A percentile compares a stretch with the other conserved stretches of the same genome.
Conservation (phyloP, 2,888 invertebrate genomes). For the Caradrina kadenii region DNA sequence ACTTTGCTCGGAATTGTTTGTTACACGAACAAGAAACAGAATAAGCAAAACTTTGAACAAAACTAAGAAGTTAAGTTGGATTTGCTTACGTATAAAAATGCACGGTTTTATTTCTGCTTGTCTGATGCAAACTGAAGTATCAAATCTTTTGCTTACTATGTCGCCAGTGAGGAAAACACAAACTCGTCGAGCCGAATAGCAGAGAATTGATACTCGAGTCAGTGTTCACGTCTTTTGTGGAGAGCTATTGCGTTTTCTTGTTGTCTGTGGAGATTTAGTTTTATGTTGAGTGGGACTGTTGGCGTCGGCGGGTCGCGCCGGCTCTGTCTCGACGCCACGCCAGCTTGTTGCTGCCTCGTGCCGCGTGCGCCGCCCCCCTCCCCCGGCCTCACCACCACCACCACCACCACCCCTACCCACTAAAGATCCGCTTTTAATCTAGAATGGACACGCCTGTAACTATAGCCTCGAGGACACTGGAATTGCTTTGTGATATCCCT, state of each 20-base stretch:
- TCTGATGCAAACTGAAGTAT: conserved; percentile 29
- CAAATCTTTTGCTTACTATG: conserved; percentile 47
- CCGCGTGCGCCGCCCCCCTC: conserved; percentile 57
- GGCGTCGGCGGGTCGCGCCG: conserved; percentile 85
- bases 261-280: conserved; percentile 81
- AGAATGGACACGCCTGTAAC: conserved; percentile 62
- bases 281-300: conserved; percentile 84
- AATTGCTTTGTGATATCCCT: conserved; percentile 52
- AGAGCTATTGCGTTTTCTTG: conserved; percentile 79
- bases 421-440: conserved; percentile 69
- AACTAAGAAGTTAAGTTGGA: conserved; percentile 20
- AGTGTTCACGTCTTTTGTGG: conserved; percentile 73
- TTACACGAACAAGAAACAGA: conserved; percentile 17
- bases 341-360: conserved; percentile 75
- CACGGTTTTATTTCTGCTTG: conserved; percentile 31
- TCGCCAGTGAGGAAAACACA: conserved; percentile 56
- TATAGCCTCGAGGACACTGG: conserved; percentile 45
- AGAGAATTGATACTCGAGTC: conserved; percentile 72
- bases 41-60: conserved; percentile 28
- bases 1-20: conserved; percentile 13
- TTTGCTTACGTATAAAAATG: conserved; percentile 30
- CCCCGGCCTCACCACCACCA: conserved; percentile 51
- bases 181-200: conserved; percentile 60
- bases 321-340: conserved; percentile 74
- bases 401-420: conserved; percentile 55